These are phyloP conservation scores for Enteromius anoplus DNA, from an alignment of 2,797 vertebrate genomes.

Conservation along the genomic window DNA sequence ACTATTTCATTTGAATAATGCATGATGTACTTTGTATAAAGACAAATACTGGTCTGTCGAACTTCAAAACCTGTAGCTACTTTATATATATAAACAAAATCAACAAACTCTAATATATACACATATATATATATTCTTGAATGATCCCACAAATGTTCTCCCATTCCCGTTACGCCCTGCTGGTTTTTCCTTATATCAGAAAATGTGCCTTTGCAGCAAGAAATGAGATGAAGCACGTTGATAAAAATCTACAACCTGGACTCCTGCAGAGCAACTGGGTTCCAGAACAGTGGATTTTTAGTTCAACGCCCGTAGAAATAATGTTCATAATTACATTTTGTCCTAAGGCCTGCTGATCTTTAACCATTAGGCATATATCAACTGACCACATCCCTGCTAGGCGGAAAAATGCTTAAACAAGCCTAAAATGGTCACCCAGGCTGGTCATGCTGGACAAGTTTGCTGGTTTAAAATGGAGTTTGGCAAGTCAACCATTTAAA, in stretches of 20 bases:
- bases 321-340: conserved; percentile 23
- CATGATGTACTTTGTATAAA: not conserved
- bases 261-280: not conserved
- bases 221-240: conserved; percentile 4
- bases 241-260: conserved; percentile 10
- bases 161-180: not conserved
- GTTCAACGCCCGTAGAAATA: conserved; percentile 12
- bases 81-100: not conserved
- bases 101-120: not conserved
- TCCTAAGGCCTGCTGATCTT: conserved; percentile 4
- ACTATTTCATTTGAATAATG: not conserved
- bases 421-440: not conserved
- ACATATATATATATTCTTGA: not conserved
- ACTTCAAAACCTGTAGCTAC: not conserved
- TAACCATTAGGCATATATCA: not conserved
- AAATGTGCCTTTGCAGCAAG: conserved; percentile 8
- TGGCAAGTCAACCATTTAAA: not conserved
- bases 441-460: too few relatives aligned
- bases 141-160: not conserved
- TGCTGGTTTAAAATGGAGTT: not conserved
- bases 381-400: not conserved
- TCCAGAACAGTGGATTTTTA: not conserved
- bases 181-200: not conserved
- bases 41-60: not conserved
- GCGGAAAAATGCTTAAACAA: not conserved